These are phyloP conservation scores for Galerucella nymphaeae DNA, from an alignment of 2,888 invertebrate genomes.

Conservation along the genomic window DNA sequence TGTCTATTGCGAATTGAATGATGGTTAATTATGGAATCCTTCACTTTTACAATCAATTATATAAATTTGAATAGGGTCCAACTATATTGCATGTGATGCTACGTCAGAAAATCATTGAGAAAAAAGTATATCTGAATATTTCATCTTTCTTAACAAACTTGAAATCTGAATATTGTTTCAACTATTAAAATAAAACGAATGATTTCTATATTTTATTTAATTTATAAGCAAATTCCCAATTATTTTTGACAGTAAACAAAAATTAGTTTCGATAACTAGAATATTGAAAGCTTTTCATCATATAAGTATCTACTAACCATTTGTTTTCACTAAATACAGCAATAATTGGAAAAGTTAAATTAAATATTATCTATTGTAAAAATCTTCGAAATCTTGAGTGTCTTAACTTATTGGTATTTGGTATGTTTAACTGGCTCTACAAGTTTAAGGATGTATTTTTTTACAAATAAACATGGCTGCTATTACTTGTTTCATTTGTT, in stretches of 20 bases:
- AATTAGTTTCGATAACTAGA: slow-evolving; percentile 1
- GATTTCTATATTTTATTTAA: background rate
- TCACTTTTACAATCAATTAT: too few relatives aligned
- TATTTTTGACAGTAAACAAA: background rate
- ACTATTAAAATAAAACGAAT: too few relatives aligned
- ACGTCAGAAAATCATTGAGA: too few relatives aligned
- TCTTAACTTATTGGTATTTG: slow-evolving; percentile 12
- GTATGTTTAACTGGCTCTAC: slow-evolving; percentile 27
- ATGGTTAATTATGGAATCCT: too few relatives aligned
- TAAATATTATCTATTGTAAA: slow-evolving; percentile 9
- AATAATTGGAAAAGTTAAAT: slow-evolving; percentile 5
- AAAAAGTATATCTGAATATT: background rate
- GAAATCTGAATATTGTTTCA: too few relatives aligned
- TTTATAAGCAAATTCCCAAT: background rate
- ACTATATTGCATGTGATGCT: too few relatives aligned
- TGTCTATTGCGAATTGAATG: too few relatives aligned
- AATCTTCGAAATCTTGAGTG: slow-evolving; percentile 10
- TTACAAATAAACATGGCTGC: slow-evolving; percentile 71
- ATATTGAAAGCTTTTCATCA: background rate
- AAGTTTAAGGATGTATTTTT: slow-evolving; percentile 67
- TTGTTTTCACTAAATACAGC: slow-evolving; percentile 3
- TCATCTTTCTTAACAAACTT: too few relatives aligned
- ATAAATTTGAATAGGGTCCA: too few relatives aligned
- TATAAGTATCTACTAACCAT: slow-evolving; percentile 1
- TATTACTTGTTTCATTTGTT: slow-evolving; percentile 48